phyloP scores from a whole-genome alignment of 2,888 invertebrate species.

The Lasioglossum calceatum region DNA sequence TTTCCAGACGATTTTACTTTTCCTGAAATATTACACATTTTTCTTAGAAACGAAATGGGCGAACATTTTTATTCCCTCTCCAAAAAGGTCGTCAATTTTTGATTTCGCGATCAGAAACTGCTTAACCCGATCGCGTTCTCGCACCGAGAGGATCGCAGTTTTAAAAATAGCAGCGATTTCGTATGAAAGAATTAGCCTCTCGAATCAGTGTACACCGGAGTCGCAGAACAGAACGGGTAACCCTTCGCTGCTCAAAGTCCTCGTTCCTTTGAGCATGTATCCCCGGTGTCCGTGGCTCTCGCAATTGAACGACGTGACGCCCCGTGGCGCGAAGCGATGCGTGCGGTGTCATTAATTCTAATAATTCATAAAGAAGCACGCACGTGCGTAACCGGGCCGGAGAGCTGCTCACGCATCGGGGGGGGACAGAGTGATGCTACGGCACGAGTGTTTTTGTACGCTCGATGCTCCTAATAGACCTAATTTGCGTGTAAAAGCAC shows the following conservation, averaged over 20 bases:
- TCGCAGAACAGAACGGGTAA: constrained; percentile 19
- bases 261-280: constrained; percentile 44
- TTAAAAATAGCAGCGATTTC: background rate
- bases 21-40: background rate
- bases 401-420: constrained; percentile 69
- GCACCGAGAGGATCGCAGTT: background rate
- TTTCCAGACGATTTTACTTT: background rate
- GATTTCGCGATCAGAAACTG: background rate
- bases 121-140: background rate
- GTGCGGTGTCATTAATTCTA: constrained; percentile 83
- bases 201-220: constrained; percentile 3
- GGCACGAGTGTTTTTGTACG: constrained; percentile 78
- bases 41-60: background rate
- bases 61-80: background rate
- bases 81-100: background rate
- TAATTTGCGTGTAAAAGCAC: constrained; percentile 82
- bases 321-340: constrained; percentile 75
- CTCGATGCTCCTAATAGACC: constrained; percentile 80
- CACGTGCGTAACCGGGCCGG: constrained; percentile 77
- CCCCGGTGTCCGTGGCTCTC: constrained; percentile 55
- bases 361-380: constrained; percentile 83
- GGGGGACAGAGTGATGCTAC: constrained; percentile 68
- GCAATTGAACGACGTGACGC: constrained; percentile 74
- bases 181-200: constrained; percentile 15
- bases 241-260: constrained; percentile 21